phyloP scores from a whole-genome alignment of 2,888 invertebrate species.

The Troilus luridus region DNA sequence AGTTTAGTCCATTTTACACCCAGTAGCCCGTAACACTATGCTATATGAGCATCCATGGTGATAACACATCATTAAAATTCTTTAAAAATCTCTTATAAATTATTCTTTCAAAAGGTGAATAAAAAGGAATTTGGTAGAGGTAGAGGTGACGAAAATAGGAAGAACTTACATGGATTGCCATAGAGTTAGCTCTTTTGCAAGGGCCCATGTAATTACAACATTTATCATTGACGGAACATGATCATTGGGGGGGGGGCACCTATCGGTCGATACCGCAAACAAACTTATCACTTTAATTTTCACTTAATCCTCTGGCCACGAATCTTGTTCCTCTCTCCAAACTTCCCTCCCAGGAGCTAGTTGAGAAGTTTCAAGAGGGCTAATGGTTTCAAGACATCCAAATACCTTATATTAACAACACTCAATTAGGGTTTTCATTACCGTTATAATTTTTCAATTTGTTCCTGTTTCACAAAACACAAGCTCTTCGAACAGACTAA shows the following conservation, averaged over 20 bases:
- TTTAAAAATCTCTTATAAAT: not conserved
- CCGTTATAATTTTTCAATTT: not conserved
- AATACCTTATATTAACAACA: not conserved
- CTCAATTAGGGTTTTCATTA: not conserved
- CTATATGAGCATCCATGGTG: not conserved
- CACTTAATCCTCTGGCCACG: slow-evolving; percentile 37
- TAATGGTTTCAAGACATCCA: not conserved
- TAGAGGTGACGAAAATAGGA: not conserved
- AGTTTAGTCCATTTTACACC: too few species aligned
- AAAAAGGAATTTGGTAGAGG: not conserved
- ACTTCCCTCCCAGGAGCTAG: slow-evolving; percentile 5
- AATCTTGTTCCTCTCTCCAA: not conserved
- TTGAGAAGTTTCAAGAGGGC: slow-evolving; percentile 15
- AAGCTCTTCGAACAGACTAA: too few species aligned
- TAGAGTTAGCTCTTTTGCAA: not conserved
- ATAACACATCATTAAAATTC: not conserved
- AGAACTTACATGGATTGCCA: slow-evolving; percentile 18
- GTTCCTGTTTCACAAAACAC: too few species aligned
- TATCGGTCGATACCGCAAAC: slow-evolving; percentile 14
- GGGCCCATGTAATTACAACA: not conserved
- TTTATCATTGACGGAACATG: slow-evolving; percentile 19
- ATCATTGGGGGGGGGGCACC: not conserved
- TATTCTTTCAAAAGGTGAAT: not conserved
- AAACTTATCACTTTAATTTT: slow-evolving; percentile 41
- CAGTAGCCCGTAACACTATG: too few species aligned